phyloP scores from a whole-genome alignment of 2,113 vertebrate species.

The Ancistrus triradiatus region DNA sequence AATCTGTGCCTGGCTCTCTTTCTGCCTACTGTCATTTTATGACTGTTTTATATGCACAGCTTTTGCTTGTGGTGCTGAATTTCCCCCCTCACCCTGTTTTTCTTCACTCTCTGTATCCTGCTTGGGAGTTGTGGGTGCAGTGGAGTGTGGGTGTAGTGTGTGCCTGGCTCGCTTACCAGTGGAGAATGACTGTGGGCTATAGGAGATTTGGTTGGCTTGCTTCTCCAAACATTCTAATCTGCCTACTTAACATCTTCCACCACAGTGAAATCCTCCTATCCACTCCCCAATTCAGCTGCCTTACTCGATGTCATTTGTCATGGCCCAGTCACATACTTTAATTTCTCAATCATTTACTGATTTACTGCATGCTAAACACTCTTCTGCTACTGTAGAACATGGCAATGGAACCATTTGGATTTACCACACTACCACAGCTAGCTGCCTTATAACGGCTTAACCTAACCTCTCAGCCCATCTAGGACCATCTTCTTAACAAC shows the following conservation, averaged over 20 bases:
- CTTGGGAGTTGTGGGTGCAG: conserved; percentile 5
- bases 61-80: no score
- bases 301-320: neutral
- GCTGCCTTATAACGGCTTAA: no score
- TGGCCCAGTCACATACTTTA: no score
- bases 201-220: conserved; percentile 15
- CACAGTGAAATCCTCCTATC: conserved; percentile 12
- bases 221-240: conserved; percentile 36
- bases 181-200: conserved; percentile 14
- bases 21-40: no score
- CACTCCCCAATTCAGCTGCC: neutral
- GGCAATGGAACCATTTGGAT: no score
- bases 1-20: neutral
- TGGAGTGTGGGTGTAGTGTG: conserved; percentile 34
- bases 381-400: no score
- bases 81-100: neutral
- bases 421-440: no score
- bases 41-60: no score
- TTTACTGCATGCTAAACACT: neutral
- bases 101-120: neutral
- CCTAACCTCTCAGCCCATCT: no score
- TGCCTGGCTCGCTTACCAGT: conserved; percentile 11
- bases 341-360: neutral
- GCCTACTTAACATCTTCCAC: conserved; percentile 26
- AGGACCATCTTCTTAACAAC: no score